A percentile compares a stretch with the other conserved stretches of the same genome.
Evolutionary conservation across 1,140 invertebrate genomes (phyloP).

Genomic region (Tetramorium parvispinum): DNA sequence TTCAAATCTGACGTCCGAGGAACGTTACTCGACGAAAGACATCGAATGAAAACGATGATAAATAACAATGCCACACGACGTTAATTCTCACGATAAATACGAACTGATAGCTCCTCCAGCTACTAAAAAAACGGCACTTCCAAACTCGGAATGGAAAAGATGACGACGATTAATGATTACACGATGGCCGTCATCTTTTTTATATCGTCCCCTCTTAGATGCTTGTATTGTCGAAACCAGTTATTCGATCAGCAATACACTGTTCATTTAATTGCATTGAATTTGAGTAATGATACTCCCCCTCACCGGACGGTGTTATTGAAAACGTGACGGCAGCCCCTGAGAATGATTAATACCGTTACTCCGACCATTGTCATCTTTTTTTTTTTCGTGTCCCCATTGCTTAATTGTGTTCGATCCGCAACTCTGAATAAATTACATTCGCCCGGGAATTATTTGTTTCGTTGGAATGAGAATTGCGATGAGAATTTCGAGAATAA

Average conservation of each 20-base stretch:
- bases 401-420: conserved; percentile 49
- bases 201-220: background rate
- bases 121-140: background rate
- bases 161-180: conserved; percentile 39
- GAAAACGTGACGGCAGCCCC: conserved; percentile 22
- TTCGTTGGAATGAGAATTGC: conserved; percentile 21
- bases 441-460: conserved; percentile 45
- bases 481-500: conserved; percentile 41
- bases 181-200: background rate
- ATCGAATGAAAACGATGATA: conserved; percentile 58
- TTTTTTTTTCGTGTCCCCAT: conserved; percentile 7
- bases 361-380: conserved; percentile 21
- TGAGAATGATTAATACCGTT: conserved; percentile 40
- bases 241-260: conserved; percentile 36
- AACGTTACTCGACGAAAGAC: background rate
- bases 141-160: conserved; percentile 23
- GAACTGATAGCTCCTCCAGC: background rate
- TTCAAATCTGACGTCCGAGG: background rate
- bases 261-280: conserved; percentile 40
- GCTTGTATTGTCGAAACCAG: conserved; percentile 18
- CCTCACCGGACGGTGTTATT: conserved; percentile 16
- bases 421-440: conserved; percentile 49
- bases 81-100: conserved; percentile 25
- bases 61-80: conserved; percentile 54
- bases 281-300: conserved; percentile 42